These are phyloP conservation scores for Acronicta leporina DNA, from an alignment of 2,888 invertebrate species.

Conservation along the genomic window DNA sequence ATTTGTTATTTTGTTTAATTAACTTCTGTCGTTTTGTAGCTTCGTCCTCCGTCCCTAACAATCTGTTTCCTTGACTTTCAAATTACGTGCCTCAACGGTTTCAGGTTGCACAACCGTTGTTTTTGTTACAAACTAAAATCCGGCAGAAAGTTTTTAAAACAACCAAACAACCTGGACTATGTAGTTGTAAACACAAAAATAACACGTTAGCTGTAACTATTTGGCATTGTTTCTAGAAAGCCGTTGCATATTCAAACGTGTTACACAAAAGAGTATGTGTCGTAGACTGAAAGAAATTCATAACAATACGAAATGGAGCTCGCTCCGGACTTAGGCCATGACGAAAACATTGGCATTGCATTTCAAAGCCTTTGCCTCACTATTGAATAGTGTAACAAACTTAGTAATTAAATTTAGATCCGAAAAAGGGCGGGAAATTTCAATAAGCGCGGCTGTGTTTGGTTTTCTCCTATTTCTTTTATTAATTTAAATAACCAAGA, in stretches of 20 bases:
- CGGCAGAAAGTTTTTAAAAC: slow-evolving; percentile 70
- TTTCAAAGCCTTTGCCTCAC: slow-evolving; percentile 48
- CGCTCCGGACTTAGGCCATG: slow-evolving; percentile 44
- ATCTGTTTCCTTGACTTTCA: slow-evolving; percentile 54
- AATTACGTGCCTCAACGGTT: slow-evolving; percentile 56
- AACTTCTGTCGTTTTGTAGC: too few species aligned
- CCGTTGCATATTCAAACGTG: slow-evolving; percentile 74
- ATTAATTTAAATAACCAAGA: too few species aligned
- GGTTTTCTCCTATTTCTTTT: too few species aligned
- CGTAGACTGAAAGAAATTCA: slow-evolving; percentile 70
- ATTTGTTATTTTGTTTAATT: too few species aligned
- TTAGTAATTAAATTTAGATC: slow-evolving; percentile 51
- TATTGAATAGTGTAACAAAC: slow-evolving; percentile 40
- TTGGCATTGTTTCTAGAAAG: slow-evolving; percentile 72
- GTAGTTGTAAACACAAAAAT: slow-evolving; percentile 63
- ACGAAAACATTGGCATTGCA: slow-evolving; percentile 59
- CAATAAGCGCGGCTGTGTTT: too few species aligned
- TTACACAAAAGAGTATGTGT: slow-evolving; percentile 59
- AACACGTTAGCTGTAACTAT: slow-evolving; percentile 57
- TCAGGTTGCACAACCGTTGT: slow-evolving; percentile 62
- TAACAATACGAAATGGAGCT: slow-evolving; percentile 64
- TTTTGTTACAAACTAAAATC: slow-evolving; percentile 65
- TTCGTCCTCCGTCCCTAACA: too few species aligned
- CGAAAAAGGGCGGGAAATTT: too few species aligned
- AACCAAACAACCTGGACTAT: slow-evolving; percentile 48